These are phyloP conservation scores for Gymnodraco acuticeps DNA, from an alignment of 2,797 vertebrate genomes.

Conservation along the genomic window DNA sequence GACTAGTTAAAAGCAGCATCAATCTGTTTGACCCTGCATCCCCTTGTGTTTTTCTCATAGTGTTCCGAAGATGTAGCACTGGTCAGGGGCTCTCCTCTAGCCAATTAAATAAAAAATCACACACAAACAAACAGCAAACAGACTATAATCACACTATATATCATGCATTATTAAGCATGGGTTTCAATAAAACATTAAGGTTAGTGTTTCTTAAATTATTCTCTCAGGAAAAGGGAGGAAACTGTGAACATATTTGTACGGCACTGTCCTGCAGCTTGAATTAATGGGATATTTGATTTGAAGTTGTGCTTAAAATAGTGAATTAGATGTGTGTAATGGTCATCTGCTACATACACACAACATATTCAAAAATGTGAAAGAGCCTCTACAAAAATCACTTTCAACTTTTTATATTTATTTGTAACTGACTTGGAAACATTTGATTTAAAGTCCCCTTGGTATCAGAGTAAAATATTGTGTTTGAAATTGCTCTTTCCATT, in stretches of 20 bases:
- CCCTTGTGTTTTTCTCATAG: constrained; percentile 36
- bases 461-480: constrained; percentile 48
- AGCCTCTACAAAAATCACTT: constrained; percentile 11
- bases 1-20: neutral
- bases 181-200: constrained; percentile 74
- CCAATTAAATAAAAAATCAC: constrained; percentile 60
- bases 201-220: constrained; percentile 68
- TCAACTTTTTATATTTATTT: constrained; percentile 20
- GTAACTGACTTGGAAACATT: constrained; percentile 32
- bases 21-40: constrained; percentile 10
- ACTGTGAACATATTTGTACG: constrained; percentile 48
- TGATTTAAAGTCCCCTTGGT: constrained; percentile 43
- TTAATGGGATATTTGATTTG: constrained; percentile 35
- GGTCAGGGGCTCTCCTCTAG: constrained; percentile 42
- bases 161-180: constrained; percentile 70
- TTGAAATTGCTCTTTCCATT: constrained; percentile 54
- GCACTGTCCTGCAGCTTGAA: constrained; percentile 40
- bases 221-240: constrained; percentile 41
- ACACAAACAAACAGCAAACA: constrained; percentile 26
- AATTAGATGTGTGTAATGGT: constrained; percentile 2
- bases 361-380: neutral
- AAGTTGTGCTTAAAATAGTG: constrained; percentile 23
- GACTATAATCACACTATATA: constrained; percentile 42
- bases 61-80: constrained; percentile 36
- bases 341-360: neutral